These are phyloP conservation scores for Cyclophora albipunctata DNA, from an alignment of 2,888 invertebrate species.

Conservation along the genomic window DNA sequence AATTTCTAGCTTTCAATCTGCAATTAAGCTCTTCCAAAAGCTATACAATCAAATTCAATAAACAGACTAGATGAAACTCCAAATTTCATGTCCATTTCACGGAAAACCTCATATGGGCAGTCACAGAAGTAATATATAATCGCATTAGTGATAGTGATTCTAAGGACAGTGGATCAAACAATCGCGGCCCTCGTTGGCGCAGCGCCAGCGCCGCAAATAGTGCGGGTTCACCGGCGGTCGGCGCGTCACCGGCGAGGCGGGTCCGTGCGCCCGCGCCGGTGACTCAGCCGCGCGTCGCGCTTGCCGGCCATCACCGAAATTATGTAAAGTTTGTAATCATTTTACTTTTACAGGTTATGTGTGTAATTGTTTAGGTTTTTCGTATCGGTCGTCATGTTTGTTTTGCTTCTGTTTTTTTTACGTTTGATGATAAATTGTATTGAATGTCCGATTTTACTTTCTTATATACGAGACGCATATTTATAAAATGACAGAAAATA, in stretches of 20 bases:
- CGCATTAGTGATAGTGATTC: no score
- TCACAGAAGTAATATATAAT: no score
- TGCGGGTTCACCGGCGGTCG: conserved; percentile 61
- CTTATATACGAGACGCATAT: not conserved
- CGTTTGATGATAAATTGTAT: not conserved
- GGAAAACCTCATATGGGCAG: no score
- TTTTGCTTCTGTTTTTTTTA: no score
- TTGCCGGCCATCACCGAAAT: conserved; percentile 7
- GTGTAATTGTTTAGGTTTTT: no score
- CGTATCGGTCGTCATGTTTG: no score
- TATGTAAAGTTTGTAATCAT: conserved; percentile 6
- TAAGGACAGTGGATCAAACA: conserved; percentile 44
- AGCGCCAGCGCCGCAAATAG: conserved; percentile 56
- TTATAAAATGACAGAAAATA: not conserved
- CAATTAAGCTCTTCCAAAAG: no score
- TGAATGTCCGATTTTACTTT: no score
- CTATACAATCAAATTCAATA: no score
- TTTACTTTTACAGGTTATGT: not conserved
- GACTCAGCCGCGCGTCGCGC: conserved; percentile 40
- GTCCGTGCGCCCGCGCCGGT: conserved; percentile 53
- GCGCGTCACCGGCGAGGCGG: conserved; percentile 28
- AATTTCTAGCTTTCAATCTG: no score
- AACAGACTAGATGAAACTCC: no score
- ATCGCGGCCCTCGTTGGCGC: conserved; percentile 42
- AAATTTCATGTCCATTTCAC: no score